A percentile compares a stretch with the other conserved stretches of the same genome.
Conservation (phyloP, 2,888 invertebrate genomes). For the Mechanitis messenoides region DNA sequence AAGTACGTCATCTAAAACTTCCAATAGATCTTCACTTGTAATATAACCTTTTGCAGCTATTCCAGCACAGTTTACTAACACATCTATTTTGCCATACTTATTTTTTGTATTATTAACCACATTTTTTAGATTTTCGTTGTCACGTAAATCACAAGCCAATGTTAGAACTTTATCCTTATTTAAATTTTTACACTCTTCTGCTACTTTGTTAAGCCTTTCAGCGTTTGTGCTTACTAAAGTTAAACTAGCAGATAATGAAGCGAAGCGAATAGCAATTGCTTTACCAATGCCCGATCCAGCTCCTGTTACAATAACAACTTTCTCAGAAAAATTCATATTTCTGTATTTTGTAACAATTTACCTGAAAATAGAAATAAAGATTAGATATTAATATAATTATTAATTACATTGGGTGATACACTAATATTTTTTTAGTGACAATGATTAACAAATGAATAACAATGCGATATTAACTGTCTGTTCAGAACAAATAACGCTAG, state of each 20-base stretch:
- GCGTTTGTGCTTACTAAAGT: neutral
- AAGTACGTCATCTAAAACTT: conserved; percentile 38
- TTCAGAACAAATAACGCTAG: no score
- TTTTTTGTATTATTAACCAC: neutral
- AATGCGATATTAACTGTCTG: no score
- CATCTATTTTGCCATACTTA: neutral
- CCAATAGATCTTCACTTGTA: conserved; percentile 34
- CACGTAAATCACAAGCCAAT: neutral
- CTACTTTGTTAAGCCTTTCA: neutral
- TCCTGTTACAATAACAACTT: neutral
- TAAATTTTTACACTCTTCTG: conserved; percentile 1
- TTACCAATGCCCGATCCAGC: neutral
- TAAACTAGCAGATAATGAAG: neutral
- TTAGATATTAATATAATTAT: no score
- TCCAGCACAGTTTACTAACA: conserved; percentile 2
- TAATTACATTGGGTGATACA: no score
- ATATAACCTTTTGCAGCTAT: conserved; percentile 35
- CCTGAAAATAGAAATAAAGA: neutral
- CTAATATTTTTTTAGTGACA: no score
- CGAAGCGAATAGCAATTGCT: neutral
- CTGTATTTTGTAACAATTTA: neutral
- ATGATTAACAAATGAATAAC: no score
- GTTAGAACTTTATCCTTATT: neutral
- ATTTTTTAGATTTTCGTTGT: neutral
- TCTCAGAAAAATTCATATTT: neutral